Evolutionary conservation across 2,113 vertebrate species (phyloP), one percentile per base, ranked within the genome.

Genomic region (Alexandromys fortis): DNA sequence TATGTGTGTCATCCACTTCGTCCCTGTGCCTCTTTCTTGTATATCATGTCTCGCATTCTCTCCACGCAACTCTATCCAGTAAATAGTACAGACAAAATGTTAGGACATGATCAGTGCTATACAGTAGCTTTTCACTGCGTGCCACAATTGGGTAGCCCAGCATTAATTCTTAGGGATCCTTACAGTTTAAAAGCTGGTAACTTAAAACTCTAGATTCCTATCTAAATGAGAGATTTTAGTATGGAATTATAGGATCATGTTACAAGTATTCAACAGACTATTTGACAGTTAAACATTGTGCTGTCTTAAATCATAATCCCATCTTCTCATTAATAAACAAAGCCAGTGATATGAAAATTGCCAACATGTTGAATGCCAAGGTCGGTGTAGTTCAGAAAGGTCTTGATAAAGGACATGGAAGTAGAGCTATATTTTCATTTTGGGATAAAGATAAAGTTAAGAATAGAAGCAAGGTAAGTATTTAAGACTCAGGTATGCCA

Each of bases 241-340:
- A n/a, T 26, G 21, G n/a, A 94, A 76, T 76, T 92, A 58, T 4
- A 52, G 17, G 28, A 21, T 94, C 76, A 92, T 17, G 4, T 89
- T 86, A 55, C 52, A 96, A 72, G 12, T 89, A 61, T n/a, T 26
- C 33, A 85, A 47, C 19, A 79, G 75, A 94, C 90, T 94, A 86
- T 58, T 87, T 86, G 38, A 79, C 52, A 90, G 21, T 79, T 73
- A 38, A 17, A 45, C 3, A 89, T 92, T 86, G 35, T 89, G 6
- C 33, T 92, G 7, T 52, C 9, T 52, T 87, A 35, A 87, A 68
- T 92, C 63, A 82, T 26, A 73, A 42, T 89, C 55, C 61, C 35
- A 21, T 10, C 13, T 91, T 4, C 76, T 65, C 78, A 79, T 67
- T 92, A 61, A 65, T 89, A 76, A 89, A n/a, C 7, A 26, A 73